These are phyloP conservation scores for Etheostoma spectabile DNA, from an alignment of 2,113 vertebrate species.

Conservation along the genomic window DNA sequence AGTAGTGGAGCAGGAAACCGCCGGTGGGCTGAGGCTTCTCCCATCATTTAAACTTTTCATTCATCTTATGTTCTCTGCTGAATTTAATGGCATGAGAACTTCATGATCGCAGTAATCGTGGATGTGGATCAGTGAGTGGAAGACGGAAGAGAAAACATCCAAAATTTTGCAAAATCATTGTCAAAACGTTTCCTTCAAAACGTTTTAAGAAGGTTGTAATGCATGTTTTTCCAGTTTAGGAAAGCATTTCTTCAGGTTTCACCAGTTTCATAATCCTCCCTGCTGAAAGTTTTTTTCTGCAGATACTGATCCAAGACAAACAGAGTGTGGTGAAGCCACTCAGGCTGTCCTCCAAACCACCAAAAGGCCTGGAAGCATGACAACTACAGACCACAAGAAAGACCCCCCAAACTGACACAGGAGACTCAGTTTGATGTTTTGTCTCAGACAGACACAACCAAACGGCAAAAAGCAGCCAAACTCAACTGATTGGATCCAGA, in stretches of 20 bases:
- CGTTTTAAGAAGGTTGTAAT: constrained; percentile 10
- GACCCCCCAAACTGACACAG: constrained; percentile 68
- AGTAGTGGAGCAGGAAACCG: constrained; percentile 53
- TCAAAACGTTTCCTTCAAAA: constrained; percentile 8
- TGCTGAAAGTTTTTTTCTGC: constrained; percentile 39
- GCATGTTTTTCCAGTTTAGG: constrained; percentile 7
- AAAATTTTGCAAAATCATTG: background rate
- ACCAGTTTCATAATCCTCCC: constrained; percentile 42
- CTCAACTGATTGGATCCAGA: constrained; percentile 66
- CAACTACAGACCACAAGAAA: constrained; percentile 66
- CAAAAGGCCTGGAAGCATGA: constrained; percentile 45
- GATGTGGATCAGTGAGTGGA: constrained; percentile 28
- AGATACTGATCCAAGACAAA: constrained; percentile 67
- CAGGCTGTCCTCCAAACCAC: constrained; percentile 69
- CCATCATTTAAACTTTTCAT: constrained; percentile 44
- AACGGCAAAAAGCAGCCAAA: constrained; percentile 44
- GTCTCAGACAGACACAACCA: constrained; percentile 54
- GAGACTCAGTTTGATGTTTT: constrained; percentile 52
- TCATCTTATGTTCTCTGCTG: constrained; percentile 40
- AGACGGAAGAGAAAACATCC: background rate
- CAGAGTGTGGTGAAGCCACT: constrained; percentile 70
- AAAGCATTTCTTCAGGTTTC: constrained; percentile 22
- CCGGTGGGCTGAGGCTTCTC: constrained; percentile 45
- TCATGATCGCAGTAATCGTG: constrained; percentile 5
- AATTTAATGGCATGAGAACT: constrained; percentile 42